Evolutionary conservation across 1,140 invertebrate species (phyloP), one percentile per base, ranked within the genome.

Genomic region (Drosophila guanche): DNA sequence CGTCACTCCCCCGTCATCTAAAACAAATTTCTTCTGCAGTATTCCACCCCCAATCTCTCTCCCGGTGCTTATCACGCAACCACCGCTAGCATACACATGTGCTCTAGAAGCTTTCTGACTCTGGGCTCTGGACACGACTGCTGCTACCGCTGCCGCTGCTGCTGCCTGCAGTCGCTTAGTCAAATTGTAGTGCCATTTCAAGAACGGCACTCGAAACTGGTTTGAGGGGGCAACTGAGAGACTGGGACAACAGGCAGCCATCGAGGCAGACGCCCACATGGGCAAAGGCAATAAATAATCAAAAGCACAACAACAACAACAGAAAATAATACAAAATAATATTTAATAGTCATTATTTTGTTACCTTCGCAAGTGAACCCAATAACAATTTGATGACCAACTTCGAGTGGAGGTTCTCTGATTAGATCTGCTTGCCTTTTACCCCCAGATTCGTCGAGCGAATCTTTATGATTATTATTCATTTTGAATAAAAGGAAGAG

Each of bases 131-230:
- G 8, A 10, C 33, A 37, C 33, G 33, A 37, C 33, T 37, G 10
- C 33, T 12, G 33, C 33, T 29, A 3, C 33, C 12, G 33, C 33
- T 29, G 40, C 41, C 33, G 57, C 56, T 62, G 53, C 48, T 14
- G 25, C 42, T 41, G 22, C 57, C 37, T 85, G 78, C 74, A 86
- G 48, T 71, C 63, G 48, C 65, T 74, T 67, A 77, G 68, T 60
- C 52, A 74, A 85, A 81, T 81, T 76, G 63, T 61, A 65, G 61
- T 66, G 81, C 52, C 56, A 76, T 73, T 83, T 73, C 73, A 55
- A 62, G 69, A 45, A 47, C 40, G 37, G 33, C 63, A 76, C 50
- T 85, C 46, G 48, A 73, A 88, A 88, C 81, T 81, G 83, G 81
- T 86, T 86, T 88, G 33, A 12, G 2, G 4, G 10, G 33, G 33